phyloP scores from a whole-genome alignment of 2,797 vertebrate species.

The Melanitta fusca region DNA sequence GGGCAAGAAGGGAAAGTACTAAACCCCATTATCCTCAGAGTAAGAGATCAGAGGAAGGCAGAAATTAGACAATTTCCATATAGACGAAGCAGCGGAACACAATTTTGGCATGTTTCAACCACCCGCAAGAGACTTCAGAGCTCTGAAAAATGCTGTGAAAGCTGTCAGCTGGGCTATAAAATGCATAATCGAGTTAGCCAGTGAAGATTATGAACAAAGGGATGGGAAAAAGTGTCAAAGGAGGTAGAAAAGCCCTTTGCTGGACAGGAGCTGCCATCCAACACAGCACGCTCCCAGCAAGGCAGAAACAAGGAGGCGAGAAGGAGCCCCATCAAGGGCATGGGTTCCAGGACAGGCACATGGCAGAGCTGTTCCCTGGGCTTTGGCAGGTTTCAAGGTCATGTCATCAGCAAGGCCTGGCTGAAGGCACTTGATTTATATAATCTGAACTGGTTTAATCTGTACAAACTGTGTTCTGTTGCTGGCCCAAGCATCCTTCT shows the following conservation, averaged over 20 bases:
- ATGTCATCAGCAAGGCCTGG: not conserved
- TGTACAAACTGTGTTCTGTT: not conserved
- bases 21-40: slow-evolving; percentile 53
- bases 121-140: slow-evolving; percentile 20
- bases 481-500: not conserved
- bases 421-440: not conserved
- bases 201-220: not conserved
- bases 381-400: not conserved
- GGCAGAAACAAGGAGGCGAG: not conserved
- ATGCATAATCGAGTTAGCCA: not conserved
- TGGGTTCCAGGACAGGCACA: fast-evolving
- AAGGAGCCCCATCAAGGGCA: not conserved
- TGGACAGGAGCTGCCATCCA: not conserved
- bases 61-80: slow-evolving; percentile 66
- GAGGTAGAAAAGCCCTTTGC: not conserved
- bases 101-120: slow-evolving; percentile 25
- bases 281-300: fast-evolving
- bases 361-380: not conserved
- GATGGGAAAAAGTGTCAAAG: fast-evolving
- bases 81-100: slow-evolving; percentile 46
- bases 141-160: not conserved
- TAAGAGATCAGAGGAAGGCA: slow-evolving; percentile 56
- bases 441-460: not conserved
- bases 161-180: not conserved
- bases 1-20: slow-evolving; percentile 44